These are phyloP conservation scores for Meteorus colon DNA, from an alignment of 2,888 invertebrate genomes.

Conservation along the genomic window DNA sequence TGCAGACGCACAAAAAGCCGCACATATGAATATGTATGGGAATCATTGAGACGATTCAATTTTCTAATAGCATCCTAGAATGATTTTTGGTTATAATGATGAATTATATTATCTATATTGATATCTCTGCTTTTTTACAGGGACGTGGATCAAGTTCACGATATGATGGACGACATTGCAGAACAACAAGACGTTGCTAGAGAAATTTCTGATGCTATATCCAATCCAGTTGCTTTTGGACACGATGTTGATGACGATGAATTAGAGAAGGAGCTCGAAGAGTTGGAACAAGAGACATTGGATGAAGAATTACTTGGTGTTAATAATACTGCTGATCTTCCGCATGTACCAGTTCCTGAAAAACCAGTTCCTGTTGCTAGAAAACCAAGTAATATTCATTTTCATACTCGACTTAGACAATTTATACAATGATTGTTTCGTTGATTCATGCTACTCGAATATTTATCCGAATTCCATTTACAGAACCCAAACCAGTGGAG, in stretches of 20 bases:
- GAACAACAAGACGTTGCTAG: constrained; percentile 99
- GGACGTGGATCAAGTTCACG: constrained; percentile 98
- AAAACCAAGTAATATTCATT: constrained; percentile 4
- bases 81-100: neutral
- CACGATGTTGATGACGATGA: constrained; percentile 93
- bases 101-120: constrained; percentile 18
- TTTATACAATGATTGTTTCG: no score
- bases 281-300: constrained; percentile 92
- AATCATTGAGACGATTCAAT: neutral
- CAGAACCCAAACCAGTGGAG: constrained; percentile 76
- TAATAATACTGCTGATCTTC: constrained; percentile 78
- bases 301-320: constrained; percentile 90
- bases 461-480: constrained; percentile 59
- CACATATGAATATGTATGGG: constrained; percentile 92
- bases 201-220: constrained; percentile 99
- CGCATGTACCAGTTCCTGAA: constrained; percentile 81
- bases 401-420: neutral
- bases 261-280: constrained; percentile 88
- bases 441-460: neutral
- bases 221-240: constrained; percentile 95
- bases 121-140: constrained; percentile 74
- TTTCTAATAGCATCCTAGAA: neutral
- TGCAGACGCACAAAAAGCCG: constrained; percentile 94
- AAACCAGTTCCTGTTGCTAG: constrained; percentile 76
- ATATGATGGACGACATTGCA: constrained; percentile 99